Conservation (phyloP, 2,113 vertebrate genomes). For the Salvelinus namaycush region DNA sequence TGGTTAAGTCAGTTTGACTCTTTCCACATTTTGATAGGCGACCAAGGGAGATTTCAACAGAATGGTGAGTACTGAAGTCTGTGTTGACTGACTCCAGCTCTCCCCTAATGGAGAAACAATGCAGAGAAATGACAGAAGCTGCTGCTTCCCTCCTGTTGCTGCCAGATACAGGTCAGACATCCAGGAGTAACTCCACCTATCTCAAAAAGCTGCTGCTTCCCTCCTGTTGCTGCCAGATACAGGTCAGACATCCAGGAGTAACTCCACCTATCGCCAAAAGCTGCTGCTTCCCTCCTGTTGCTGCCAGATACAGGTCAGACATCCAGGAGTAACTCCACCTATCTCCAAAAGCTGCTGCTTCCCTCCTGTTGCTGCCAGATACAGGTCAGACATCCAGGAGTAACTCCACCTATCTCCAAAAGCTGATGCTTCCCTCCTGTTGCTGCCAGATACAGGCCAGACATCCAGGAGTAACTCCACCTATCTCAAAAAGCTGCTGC, state of each 20-base stretch:
- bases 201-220: not conserved
- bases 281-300: not conserved
- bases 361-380: not conserved
- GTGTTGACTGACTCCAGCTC: not conserved
- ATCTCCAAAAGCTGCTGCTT: not conserved
- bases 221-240: not conserved
- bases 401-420: not conserved
- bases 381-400: not conserved
- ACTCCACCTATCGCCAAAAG: too few relatives aligned
- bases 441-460: not conserved
- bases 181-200: not conserved
- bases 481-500: not conserved
- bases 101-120: not conserved
- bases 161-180: conserved; percentile 1
- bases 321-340: not conserved
- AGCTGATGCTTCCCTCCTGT: not conserved
- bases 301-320: conserved; percentile 1
- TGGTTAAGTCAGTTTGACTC: not conserved
- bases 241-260: not conserved
- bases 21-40: not conserved
- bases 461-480: not conserved
- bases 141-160: not conserved
- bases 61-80: conserved; percentile 1
- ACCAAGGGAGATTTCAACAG: not conserved
- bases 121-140: not conserved